Evolutionary conservation across 2,888 invertebrate genomes (phyloP), one percentile per base, ranked within the genome.

Genomic region (Pollenia labialis): DNA sequence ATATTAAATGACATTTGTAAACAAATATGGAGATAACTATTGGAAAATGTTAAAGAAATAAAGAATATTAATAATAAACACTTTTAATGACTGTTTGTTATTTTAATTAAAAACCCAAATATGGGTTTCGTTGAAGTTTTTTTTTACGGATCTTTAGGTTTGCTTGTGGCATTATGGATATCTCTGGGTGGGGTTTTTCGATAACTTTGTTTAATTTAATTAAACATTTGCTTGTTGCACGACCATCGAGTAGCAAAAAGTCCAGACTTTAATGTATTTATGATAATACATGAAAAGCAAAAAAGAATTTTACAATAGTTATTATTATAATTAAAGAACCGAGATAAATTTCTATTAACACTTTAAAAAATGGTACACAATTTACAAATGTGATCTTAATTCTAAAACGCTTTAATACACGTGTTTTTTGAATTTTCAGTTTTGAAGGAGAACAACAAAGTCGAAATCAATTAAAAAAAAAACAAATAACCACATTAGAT

Each of bases 1-100:
- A 82, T 79, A 85, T 82, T 86, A 80, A 86, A 80, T 82, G 82
- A 75, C 79, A 81, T 68, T 74, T 69, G 71, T 82, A 86, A 82
- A 81, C 62, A 68, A 69, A 85, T 50, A 74, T 79, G 77, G 50
- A 50, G 85, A 79, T 82, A 82, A 82, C 64, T 71, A 46, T 71
- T 80, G 32, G 56, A 58, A 84, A 79, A 79, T 79, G 60, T 23
- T 14, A 42, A 68, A 40, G 44, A 62, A 76, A 69, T 69, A 54
- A 60, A 76, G 58, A 81, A 81, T 68, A 75, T 75, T 74, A 81
- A 56, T 56, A 81, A 23, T 60, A 40, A 62, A 81, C 64, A 81
- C 81, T 56, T 62, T 82, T 82, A 18, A 46, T 62, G 60, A 40
- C 69, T 76, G 18, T 82, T 82, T 75, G 60, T 48, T 32, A 82